Percentiles rank a stretch among this genome's conserved stretches.
These are phyloP conservation scores for Malacosoma neustria DNA, from an alignment of 2,888 invertebrate genomes.

Conservation along the genomic window DNA sequence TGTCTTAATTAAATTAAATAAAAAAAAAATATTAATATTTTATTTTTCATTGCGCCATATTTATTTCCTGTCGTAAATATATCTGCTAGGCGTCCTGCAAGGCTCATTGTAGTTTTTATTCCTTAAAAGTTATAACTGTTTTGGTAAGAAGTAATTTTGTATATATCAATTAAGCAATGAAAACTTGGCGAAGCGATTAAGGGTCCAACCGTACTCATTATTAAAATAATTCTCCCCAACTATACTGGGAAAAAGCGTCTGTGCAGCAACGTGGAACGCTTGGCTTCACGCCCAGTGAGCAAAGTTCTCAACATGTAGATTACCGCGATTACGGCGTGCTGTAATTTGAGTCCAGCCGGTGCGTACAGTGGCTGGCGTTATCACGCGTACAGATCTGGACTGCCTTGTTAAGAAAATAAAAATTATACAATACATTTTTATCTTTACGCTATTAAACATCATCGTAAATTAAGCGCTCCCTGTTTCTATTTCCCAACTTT, in stretches of 20 bases:
- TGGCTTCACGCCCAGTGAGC: constrained; percentile 56
- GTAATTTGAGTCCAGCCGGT: constrained; percentile 43
- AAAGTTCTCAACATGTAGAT: constrained; percentile 53
- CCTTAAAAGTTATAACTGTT: too few relatives aligned
- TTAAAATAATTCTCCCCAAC: constrained; percentile 33
- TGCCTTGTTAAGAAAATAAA: constrained; percentile 1
- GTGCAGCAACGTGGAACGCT: constrained; percentile 56
- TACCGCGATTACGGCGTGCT: constrained; percentile 47
- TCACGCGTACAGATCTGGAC: constrained; percentile 28
- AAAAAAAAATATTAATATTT: too few relatives aligned
- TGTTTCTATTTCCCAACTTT: too few relatives aligned
- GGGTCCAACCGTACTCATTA: constrained; percentile 42
- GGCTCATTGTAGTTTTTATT: too few relatives aligned
- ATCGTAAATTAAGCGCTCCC: too few relatives aligned
- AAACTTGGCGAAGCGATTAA: constrained; percentile 27
- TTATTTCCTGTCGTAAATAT: too few relatives aligned
- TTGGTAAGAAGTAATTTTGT: too few relatives aligned
- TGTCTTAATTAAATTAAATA: constrained; percentile 9
- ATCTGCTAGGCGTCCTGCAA: too few relatives aligned
- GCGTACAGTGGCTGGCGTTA: constrained; percentile 22
- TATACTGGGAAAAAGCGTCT: constrained; percentile 59
- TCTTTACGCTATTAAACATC: too few relatives aligned
- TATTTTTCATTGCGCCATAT: too few relatives aligned
- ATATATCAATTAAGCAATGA: constrained; percentile 18
- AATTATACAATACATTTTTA: too few relatives aligned